Conservation (phyloP, 2,113 vertebrate genomes). For the Thunnus thynnus region DNA sequence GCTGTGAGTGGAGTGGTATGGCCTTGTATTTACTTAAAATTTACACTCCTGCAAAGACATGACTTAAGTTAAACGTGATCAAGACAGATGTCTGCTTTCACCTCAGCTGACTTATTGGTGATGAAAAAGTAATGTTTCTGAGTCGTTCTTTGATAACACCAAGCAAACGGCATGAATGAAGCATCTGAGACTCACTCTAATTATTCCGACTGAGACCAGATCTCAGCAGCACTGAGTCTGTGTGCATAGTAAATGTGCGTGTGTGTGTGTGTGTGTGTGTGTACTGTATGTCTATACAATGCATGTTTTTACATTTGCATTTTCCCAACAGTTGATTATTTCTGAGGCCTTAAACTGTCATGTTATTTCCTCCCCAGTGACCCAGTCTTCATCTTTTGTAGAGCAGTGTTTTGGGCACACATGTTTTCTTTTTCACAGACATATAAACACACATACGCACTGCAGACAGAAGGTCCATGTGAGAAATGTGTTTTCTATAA, state of each 20-base stretch:
- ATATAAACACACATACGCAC: background rate
- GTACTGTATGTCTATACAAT: background rate
- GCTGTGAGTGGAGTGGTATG: background rate
- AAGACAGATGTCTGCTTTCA: conserved; percentile 35
- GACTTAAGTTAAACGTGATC: conserved; percentile 34
- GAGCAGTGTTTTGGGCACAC: background rate
- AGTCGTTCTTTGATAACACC: conserved; percentile 34
- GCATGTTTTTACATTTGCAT: background rate
- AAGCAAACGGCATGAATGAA: conserved; percentile 36
- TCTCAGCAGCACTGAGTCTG: conserved; percentile 11
- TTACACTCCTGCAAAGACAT: background rate
- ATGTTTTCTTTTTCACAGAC: background rate
- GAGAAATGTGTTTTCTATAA: conserved; percentile 69
- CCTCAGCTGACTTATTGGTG: conserved; percentile 25
- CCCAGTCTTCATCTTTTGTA: conserved; percentile 4
- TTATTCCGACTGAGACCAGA: conserved; percentile 38
- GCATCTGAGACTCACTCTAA: conserved; percentile 21
- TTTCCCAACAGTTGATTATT: background rate
- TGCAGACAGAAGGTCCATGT: conserved; percentile 27
- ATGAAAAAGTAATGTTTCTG: conserved; percentile 34
- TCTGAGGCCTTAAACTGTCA: background rate
- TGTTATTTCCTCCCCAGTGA: background rate
- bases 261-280: background rate
- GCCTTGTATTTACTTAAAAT: conserved; percentile 17
- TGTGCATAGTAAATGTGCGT: conserved; percentile 23